Conservation (phyloP, 2,888 invertebrate genomes). For the Morpho achilles region DNA sequence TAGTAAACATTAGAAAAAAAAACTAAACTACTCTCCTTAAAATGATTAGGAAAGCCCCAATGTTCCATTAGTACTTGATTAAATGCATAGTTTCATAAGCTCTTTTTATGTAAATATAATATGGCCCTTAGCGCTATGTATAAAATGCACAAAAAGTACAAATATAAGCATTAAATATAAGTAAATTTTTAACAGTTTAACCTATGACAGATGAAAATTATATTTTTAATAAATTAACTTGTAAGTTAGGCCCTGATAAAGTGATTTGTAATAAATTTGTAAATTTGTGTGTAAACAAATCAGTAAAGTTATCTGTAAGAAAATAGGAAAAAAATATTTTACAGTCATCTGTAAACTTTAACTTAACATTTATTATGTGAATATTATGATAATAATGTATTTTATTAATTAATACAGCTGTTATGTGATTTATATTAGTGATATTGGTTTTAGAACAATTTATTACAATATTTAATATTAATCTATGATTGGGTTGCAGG, state of each 20-base stretch:
- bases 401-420: slow-evolving; percentile 18
- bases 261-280: too few species aligned
- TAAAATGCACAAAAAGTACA: slow-evolving; percentile 12
- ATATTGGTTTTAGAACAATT: slow-evolving; percentile 19
- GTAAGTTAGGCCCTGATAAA: too few species aligned
- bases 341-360: too few species aligned
- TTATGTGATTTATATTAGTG: slow-evolving; percentile 26
- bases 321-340: too few species aligned
- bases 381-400: slow-evolving; percentile 22
- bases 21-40: too few species aligned
- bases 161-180: slow-evolving; percentile 7
- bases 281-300: too few species aligned
- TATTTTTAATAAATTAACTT: slow-evolving; percentile 6
- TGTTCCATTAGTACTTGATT: too few species aligned
- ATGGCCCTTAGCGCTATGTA: neutral
- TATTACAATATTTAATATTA: slow-evolving; percentile 9
- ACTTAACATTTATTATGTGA: slow-evolving; percentile 14
- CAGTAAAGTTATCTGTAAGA: too few species aligned
- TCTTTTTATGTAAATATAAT: too few species aligned
- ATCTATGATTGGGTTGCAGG: neutral
- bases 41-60: too few species aligned
- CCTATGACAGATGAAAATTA: neutral
- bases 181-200: neutral
- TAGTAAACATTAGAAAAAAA: too few species aligned
- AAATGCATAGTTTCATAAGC: too few species aligned